phyloP scores from a whole-genome alignment of 2,797 vertebrate species.

The Neosilurus mollespiculum region DNA sequence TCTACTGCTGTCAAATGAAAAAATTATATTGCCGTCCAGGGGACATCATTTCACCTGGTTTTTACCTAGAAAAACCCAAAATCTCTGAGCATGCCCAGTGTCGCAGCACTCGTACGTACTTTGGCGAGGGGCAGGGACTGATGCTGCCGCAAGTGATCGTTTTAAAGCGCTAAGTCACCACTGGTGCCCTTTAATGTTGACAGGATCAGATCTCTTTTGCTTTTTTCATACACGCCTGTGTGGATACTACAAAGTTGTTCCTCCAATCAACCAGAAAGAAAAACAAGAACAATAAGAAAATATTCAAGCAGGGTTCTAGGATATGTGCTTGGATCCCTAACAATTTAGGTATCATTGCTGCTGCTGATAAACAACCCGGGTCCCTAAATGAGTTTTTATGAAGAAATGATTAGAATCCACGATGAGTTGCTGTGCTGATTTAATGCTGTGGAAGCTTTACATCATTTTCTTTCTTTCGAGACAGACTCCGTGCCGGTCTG shows the following conservation, averaged over 20 bases:
- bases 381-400: neutral
- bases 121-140: too few species aligned
- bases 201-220: neutral
- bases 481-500: neutral
- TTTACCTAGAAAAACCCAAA: too few species aligned
- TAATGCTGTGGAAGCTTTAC: neutral
- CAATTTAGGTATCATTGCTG: neutral
- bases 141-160: too few species aligned
- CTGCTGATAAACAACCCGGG: neutral
- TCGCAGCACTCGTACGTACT: too few species aligned
- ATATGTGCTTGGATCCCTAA: neutral
- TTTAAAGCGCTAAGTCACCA: too few species aligned
- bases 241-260: neutral
- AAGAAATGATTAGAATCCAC: too few species aligned
- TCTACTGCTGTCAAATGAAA: too few species aligned
- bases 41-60: too few species aligned
- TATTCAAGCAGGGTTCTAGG: neutral
- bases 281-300: neutral
- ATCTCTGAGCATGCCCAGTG: too few species aligned
- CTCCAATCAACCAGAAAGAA: neutral
- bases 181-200: neutral
- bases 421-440: too few species aligned
- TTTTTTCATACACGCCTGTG: too few species aligned
- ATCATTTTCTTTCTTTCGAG: neutral
- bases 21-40: too few species aligned